phyloP scores from a whole-genome alignment of 2,113 vertebrate species.

The Hyperopisus bebe region DNA sequence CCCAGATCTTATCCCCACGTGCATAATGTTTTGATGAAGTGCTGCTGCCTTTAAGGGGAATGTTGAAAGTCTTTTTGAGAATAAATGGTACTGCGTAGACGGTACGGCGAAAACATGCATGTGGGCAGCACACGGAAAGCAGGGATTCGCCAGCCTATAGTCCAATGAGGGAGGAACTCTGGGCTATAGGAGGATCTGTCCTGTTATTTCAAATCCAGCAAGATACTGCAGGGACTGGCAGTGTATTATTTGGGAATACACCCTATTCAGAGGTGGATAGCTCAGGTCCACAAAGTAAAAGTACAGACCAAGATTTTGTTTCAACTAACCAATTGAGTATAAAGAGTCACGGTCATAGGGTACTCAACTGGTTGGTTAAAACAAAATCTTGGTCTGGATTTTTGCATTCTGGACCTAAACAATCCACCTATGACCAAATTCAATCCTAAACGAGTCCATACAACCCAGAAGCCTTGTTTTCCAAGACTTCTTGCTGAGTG shows the following conservation, averaged over 20 bases:
- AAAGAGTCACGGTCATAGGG: neutral
- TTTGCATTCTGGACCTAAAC: neutral
- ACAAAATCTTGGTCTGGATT: neutral
- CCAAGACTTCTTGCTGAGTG: neutral
- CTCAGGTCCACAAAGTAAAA: neutral
- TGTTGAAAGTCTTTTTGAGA: neutral
- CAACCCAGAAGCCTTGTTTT: neutral
- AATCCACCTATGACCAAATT: neutral
- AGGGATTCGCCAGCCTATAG: neutral
- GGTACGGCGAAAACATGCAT: neutral
- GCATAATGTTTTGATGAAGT: neutral
- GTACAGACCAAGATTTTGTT: neutral
- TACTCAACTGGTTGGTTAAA: neutral
- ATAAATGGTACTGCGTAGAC: neutral
- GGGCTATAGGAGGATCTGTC: neutral
- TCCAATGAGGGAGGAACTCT: neutral
- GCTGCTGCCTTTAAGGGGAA: neutral
- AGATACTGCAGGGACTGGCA: neutral
- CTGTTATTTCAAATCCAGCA: neutral
- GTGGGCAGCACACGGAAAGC: neutral
- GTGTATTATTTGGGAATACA: neutral
- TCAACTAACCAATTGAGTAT: neutral
- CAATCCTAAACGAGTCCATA: neutral
- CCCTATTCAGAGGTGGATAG: neutral
- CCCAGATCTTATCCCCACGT: neutral